Evolutionary conservation across 2,888 invertebrate species (phyloP), one percentile per base, ranked within the genome.

Genomic region (Cloeon dipterum): DNA sequence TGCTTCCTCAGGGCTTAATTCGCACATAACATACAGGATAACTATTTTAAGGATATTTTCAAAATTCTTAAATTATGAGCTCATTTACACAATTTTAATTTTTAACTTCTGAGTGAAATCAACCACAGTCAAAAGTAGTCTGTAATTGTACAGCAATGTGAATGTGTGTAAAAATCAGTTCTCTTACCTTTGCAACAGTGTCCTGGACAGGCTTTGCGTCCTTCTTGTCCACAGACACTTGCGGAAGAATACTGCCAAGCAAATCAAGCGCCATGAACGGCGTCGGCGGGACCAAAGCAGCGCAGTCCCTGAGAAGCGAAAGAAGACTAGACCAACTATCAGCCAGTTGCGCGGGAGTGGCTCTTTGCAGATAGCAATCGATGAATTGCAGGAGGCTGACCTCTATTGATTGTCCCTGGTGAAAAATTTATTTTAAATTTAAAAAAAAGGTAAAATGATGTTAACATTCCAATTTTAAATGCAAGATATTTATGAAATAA

Each of bases 361-460:
- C 69, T 34, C 52, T 50, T 42, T 57, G 55, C 10, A 47, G 32
- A 38, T 47, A 40, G 20, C 73, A 70, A 50, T 77, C 77, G 52
- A 86, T 74, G 42, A 86, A 62, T 58, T 88, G 85, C 41, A 88
- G 56, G 40, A 82, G 68, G 36, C 77, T 74, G 16, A 85, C 81
- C 54, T 85, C 85, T 42, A 83, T 62, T 2, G 60, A 55, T 35
- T 58, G 47, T 34, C 53, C 54, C 57, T 61, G 52, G 8, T 48
- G 46, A 39, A 39, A 14, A 21, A 21, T 5, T 10, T n/a, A 36
- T 32, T 36, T 5, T 34, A 8, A 26, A 36, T 13, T 18, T 7
- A 20, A 25, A n/a, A 25, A 10, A n/a, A 25, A 25, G n/a, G 10
- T 25, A n/a, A n/a, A n/a, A n/a, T n/a, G n/a, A n/a, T n/a, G n/a